Percentiles rank a stretch among this genome's conserved stretches.
Evolutionary conservation across 2,888 invertebrate species (phyloP).

Genomic region (Cryptus viduatorius): DNA sequence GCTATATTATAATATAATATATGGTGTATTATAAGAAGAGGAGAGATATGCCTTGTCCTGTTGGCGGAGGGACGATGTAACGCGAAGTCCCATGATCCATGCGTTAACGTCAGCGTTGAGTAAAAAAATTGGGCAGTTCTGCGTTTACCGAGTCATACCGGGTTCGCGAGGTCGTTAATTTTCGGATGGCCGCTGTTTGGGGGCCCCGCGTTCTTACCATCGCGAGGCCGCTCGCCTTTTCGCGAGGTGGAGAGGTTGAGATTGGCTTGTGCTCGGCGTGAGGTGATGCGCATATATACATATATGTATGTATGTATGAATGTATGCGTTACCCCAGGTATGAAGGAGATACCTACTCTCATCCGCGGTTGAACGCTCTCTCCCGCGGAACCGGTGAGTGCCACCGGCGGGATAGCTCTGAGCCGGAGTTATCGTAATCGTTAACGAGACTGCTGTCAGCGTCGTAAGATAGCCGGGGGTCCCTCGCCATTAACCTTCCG

Average conservation of each 20-base stretch:
- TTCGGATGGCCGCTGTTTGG: constrained; percentile 73
- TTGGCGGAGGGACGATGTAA: constrained; percentile 26
- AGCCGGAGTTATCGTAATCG: constrained; percentile 80
- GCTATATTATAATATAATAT: constrained; percentile 49
- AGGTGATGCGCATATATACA: constrained; percentile 5
- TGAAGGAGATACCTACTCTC: constrained; percentile 13
- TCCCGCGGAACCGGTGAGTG: constrained; percentile 59
- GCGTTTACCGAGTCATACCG: constrained; percentile 77
- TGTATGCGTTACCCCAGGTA: constrained; percentile 1
- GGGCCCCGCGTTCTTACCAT: constrained; percentile 21
- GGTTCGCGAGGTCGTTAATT: constrained; percentile 79
- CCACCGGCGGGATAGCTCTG: constrained; percentile 68
- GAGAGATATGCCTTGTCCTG: neutral
- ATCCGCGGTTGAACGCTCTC: constrained; percentile 15
- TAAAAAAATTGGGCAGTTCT: constrained; percentile 73
- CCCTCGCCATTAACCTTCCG: constrained; percentile 81
- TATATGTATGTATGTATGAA: neutral
- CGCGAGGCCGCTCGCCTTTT: constrained; percentile 7
- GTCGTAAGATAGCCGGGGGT: constrained; percentile 80
- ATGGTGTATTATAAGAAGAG: constrained; percentile 12
- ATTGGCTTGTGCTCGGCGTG: constrained; percentile 22
- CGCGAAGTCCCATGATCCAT: constrained; percentile 48
- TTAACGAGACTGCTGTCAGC: constrained; percentile 82
- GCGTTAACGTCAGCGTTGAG: constrained; percentile 48
- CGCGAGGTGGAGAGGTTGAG: constrained; percentile 24